Conservation (phyloP, 2,888 invertebrate species). For the Drosophila glabriapex region DNA sequence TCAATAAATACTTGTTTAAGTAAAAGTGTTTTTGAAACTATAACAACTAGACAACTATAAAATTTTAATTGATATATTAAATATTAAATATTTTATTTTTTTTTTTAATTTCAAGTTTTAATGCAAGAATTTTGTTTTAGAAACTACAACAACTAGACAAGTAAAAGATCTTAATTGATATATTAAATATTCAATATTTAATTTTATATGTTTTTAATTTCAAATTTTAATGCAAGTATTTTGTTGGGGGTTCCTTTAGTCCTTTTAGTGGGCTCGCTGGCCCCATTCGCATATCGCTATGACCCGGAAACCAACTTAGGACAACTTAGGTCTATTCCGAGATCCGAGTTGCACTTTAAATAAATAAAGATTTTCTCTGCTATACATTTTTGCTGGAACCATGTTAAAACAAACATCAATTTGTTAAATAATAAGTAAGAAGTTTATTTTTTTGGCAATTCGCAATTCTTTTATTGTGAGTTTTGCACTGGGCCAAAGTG, state of each 20-base stretch:
- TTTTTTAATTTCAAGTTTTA: background rate
- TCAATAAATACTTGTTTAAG: background rate
- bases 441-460: background rate
- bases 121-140: background rate
- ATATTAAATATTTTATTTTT: background rate
- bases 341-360: background rate
- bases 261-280: background rate
- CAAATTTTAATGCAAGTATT: too few species aligned
- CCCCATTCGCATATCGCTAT: background rate
- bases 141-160: too few species aligned
- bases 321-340: background rate
- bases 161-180: background rate
- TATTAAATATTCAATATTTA: background rate
- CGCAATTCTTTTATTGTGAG: background rate
- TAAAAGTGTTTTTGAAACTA: too few species aligned
- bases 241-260: too few species aligned
- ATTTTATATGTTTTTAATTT: too few species aligned
- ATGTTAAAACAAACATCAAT: background rate
- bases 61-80: background rate
- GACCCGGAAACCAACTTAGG: background rate
- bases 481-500: conserved; percentile 18
- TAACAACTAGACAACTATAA: background rate
- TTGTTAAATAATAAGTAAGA: background rate
- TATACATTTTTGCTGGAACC: background rate
- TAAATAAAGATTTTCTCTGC: background rate